Evolutionary conservation across 1,140 invertebrate genomes (phyloP).

Genomic region (Pachypeltis micranthus): DNA sequence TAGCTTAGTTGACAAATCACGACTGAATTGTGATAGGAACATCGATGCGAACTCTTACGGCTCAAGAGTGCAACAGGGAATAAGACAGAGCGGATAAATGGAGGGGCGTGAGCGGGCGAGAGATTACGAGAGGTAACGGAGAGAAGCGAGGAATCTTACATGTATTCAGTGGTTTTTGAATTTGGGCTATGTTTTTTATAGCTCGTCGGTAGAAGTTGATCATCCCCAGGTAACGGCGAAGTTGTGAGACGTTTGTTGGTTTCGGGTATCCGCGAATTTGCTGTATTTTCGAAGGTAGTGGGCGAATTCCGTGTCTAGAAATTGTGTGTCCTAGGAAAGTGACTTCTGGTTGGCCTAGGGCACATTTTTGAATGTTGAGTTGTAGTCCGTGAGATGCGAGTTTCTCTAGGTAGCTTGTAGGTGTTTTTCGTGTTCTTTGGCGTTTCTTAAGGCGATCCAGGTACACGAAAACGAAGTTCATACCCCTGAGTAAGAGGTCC

Average conservation of each 20-base stretch:
- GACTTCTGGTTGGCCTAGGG: neutral
- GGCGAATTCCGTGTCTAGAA: conserved; percentile 29
- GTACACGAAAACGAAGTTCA: conserved; percentile 22
- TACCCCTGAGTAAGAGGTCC: conserved; percentile 23
- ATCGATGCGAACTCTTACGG: neutral
- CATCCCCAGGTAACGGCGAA: conserved; percentile 28
- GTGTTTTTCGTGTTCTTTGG: conserved; percentile 23
- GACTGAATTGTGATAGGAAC: no score
- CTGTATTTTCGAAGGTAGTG: conserved; percentile 24
- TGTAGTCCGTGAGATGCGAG: conserved; percentile 12
- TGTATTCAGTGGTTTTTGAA: conserved; percentile 26
- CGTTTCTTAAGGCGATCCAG: conserved; percentile 25
- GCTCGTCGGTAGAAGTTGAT: conserved; percentile 32
- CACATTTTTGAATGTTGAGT: conserved; percentile 21
- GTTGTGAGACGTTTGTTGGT: conserved; percentile 26
- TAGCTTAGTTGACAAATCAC: no score
- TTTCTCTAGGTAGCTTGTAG: conserved; percentile 22
- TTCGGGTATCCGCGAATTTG: conserved; percentile 22
- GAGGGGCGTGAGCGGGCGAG: neutral
- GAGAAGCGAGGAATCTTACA: no score
- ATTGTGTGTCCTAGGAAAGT: conserved; percentile 30
- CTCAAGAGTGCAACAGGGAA: neutral
- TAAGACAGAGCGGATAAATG: neutral
- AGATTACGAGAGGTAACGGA: neutral
- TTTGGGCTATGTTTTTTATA: conserved; percentile 13